A percentile compares a stretch with the other conserved stretches of the same genome.
Evolutionary conservation across 2,797 vertebrate genomes (phyloP).

Genomic region (Columba guinea): DNA sequence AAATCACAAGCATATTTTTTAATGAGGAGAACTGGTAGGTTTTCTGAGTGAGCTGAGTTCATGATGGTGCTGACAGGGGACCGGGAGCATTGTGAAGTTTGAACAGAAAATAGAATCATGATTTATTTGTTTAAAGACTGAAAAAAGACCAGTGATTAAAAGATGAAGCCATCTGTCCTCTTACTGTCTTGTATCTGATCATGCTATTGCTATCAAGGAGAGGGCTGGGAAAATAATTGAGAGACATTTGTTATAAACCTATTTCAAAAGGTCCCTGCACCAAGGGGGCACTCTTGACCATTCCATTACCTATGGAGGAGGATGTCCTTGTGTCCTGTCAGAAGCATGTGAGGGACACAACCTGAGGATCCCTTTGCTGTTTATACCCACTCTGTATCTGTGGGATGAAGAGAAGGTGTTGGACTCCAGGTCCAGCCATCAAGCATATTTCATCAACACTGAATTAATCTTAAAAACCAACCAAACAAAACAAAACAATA

Average conservation of each 20-base stretch:
- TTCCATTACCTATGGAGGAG: neutral
- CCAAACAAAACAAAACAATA: neutral
- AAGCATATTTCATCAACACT: neutral
- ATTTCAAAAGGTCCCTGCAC: neutral
- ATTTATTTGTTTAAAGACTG: conserved; percentile 8
- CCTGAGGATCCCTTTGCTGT: neutral
- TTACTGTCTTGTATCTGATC: neutral
- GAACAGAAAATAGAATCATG: neutral
- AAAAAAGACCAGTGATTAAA: neutral
- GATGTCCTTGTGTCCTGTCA: neutral
- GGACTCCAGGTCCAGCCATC: neutral
- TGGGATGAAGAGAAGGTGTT: neutral
- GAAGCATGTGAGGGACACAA: rapidly evolving
- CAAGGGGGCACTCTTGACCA: neutral
- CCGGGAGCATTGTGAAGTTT: neutral
- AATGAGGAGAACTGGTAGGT: neutral
- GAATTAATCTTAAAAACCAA: neutral
- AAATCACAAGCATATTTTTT: neutral
- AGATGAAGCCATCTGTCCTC: neutral
- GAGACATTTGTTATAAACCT: neutral
- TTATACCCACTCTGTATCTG: neutral
- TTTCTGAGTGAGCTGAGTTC: neutral
- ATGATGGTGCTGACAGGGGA: neutral
- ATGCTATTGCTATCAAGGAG: neutral
- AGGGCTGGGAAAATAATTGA: neutral